phyloP scores from a whole-genome alignment of 2,113 vertebrate species.

The Blennius ocellaris region DNA sequence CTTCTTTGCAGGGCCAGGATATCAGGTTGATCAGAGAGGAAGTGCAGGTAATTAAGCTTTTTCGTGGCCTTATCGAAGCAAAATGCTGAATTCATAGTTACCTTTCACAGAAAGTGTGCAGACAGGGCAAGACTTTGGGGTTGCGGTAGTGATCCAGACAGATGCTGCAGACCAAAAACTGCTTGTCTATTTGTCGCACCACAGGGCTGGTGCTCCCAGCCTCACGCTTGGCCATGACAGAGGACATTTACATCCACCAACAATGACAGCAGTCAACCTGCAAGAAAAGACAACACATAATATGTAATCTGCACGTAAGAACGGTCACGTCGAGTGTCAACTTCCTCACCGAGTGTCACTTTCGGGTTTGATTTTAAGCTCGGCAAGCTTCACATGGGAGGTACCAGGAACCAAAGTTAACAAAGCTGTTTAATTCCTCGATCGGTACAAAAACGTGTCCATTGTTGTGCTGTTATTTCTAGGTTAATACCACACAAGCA shows the following conservation, averaged over 20 bases:
- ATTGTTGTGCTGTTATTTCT: slow-evolving; percentile 55
- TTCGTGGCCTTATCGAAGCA: not conserved
- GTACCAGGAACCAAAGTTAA: slow-evolving; percentile 57
- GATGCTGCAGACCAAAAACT: slow-evolving; percentile 97
- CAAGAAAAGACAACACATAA: slow-evolving; percentile 24
- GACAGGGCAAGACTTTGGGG: slow-evolving; percentile 90
- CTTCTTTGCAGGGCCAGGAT: not conserved
- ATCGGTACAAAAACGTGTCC: slow-evolving; percentile 44
- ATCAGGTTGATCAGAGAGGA: not conserved
- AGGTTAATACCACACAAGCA: slow-evolving; percentile 56
- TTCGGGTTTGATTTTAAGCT: not conserved
- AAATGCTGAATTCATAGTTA: slow-evolving; percentile 65
- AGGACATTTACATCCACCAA: slow-evolving; percentile 75
- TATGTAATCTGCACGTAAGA: slow-evolving; percentile 2
- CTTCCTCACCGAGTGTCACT: slow-evolving; percentile 3
- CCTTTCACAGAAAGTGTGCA: slow-evolving; percentile 97
- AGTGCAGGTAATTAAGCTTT: slow-evolving; percentile 8
- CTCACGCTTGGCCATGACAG: slow-evolving; percentile 88
- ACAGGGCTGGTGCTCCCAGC: slow-evolving; percentile 89
- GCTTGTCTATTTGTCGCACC: slow-evolving; percentile 96
- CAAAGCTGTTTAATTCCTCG: slow-evolving; percentile 58
- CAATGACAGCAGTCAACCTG: slow-evolving; percentile 72
- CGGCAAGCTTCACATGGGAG: slow-evolving; percentile 10
- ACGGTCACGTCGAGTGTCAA: not conserved
- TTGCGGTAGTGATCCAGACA: slow-evolving; percentile 93